Percentiles rank a stretch among this genome's conserved stretches.
These are phyloP conservation scores for Samia ricini DNA, from an alignment of 1,140 invertebrate genomes.

Conservation along the genomic window DNA sequence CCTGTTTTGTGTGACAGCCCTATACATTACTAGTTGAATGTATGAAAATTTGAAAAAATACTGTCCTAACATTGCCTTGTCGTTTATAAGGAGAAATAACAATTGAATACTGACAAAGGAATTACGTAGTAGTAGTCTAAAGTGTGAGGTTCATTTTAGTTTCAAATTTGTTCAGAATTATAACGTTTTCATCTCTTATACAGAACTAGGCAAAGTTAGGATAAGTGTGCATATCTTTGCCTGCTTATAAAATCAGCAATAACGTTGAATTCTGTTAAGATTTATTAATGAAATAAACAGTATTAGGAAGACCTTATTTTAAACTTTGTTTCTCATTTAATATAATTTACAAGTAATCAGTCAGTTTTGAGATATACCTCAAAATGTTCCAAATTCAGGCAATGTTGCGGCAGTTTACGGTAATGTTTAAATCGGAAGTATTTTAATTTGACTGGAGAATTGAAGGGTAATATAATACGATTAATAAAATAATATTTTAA, in stretches of 20 bases:
- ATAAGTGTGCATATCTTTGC: not conserved
- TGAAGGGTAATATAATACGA: too few relatives aligned
- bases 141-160: slow-evolving; percentile 2
- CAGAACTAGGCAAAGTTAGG: not conserved
- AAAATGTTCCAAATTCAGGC: slow-evolving; percentile 4
- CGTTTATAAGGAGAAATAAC: not conserved
- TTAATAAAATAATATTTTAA: too few relatives aligned
- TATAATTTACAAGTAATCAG: slow-evolving; percentile 1
- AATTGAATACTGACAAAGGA: not conserved
- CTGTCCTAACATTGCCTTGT: not conserved
- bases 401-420: slow-evolving; percentile 5
- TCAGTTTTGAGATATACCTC: not conserved
- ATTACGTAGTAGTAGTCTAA: not conserved
- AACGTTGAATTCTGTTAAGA: not conserved
- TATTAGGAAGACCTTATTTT: not conserved
- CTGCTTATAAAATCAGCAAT: not conserved
- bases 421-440: too few relatives aligned
- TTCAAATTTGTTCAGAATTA: not conserved
- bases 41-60: not conserved
- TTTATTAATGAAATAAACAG: not conserved
- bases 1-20: slow-evolving; percentile 1
- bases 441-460: too few relatives aligned
- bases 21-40: slow-evolving; percentile 1
- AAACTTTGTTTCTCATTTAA: slow-evolving; percentile 4
- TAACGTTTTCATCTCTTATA: slow-evolving; percentile 1